A percentile compares a stretch with the other conserved stretches of the same genome.
These are phyloP conservation scores for Ectobius pallidus DNA, from an alignment of 2,888 invertebrate species.

Conservation along the genomic window DNA sequence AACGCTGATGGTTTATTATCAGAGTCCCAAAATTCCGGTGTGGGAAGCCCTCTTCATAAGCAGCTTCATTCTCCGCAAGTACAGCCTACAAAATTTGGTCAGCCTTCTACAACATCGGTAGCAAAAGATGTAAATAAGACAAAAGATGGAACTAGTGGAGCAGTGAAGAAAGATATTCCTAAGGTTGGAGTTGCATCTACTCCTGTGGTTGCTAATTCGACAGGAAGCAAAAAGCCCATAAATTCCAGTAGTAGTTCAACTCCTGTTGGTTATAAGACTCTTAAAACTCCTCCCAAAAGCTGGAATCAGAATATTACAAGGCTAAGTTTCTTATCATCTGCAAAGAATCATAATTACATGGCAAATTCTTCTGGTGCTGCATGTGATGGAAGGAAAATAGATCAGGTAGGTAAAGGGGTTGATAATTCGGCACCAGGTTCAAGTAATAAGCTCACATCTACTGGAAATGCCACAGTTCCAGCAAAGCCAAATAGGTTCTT, in stretches of 20 bases:
- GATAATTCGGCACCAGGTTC: neutral
- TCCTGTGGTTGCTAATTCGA: constrained; percentile 9
- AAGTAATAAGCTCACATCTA: neutral
- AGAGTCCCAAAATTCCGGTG: neutral
- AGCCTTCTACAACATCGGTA: neutral
- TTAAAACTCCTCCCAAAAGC: constrained; percentile 63
- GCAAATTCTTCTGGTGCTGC: constrained; percentile 2
- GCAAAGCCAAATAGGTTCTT: constrained; percentile 63
- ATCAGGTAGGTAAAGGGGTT: neutral
- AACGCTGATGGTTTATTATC: neutral
- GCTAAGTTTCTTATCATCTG: constrained; percentile 36
- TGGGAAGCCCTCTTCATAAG: neutral
- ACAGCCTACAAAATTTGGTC: constrained; percentile 1
- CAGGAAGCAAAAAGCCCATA: constrained; percentile 2
- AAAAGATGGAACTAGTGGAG: neutral
- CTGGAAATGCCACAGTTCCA: constrained; percentile 24
- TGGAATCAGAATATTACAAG: constrained; percentile 66
- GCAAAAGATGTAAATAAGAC: neutral
- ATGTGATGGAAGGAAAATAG: constrained; percentile 6
- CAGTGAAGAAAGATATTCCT: constrained; percentile 24
- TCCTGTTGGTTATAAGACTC: constrained; percentile 62
- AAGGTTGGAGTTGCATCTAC: constrained; percentile 28
- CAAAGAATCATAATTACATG: constrained; percentile 32
- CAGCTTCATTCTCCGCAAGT: neutral
- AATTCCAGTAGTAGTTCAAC: constrained; percentile 44